phyloP scores from a whole-genome alignment of 2,888 invertebrate genomes.

The Rotaria magnacalcarata region DNA sequence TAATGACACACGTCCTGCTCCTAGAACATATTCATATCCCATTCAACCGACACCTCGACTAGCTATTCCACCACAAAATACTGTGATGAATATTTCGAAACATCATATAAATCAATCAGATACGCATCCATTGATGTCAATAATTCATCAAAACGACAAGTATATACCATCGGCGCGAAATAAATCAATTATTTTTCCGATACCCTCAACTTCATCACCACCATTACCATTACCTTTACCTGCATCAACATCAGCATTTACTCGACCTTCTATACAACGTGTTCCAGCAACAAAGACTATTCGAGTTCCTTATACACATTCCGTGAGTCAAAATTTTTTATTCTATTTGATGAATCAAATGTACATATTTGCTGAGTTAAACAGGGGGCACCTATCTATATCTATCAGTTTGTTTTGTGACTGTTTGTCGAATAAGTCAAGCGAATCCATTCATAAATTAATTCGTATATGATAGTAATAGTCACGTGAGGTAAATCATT shows the following conservation, averaged over 20 bases:
- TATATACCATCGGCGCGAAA: not conserved
- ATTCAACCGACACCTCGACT: not conserved
- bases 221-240: not conserved
- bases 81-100: not conserved
- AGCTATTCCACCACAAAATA: not conserved
- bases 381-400: no score
- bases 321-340: not conserved
- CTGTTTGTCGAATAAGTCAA: no score
- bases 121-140: not conserved
- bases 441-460: no score
- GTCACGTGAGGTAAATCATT: no score
- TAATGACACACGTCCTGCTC: not conserved
- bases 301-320: not conserved
- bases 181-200: not conserved
- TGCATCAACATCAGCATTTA: not conserved
- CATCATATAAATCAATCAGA: not conserved
- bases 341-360: no score
- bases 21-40: not conserved
- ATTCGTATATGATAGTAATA: no score
- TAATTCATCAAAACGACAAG: not conserved
- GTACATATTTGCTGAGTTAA: no score
- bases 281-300: not conserved
- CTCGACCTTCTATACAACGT: not conserved
- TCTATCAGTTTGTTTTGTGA: no score
- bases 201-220: not conserved